Percentiles rank a stretch among this genome's conserved stretches.
Evolutionary conservation across 1,140 invertebrate species (phyloP).

Genomic region (Druon quercuslanigerum): DNA sequence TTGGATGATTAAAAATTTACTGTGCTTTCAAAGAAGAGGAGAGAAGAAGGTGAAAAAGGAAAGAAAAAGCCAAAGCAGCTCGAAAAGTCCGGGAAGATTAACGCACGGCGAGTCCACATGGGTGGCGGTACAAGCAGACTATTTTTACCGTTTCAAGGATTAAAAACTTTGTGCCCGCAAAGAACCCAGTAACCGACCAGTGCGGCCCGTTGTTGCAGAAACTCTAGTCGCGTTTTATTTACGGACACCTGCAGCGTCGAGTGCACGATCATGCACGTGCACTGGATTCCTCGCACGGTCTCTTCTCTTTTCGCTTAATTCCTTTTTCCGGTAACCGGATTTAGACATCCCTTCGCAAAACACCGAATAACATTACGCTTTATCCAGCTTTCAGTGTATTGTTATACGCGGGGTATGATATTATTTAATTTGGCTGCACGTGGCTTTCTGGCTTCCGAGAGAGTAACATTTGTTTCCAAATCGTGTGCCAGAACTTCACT

Average conservation of each 20-base stretch:
- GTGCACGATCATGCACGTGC: constrained; percentile 28
- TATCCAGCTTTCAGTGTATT: not conserved
- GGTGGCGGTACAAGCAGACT: constrained; percentile 17
- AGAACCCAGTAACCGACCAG: constrained; percentile 26
- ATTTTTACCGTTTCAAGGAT: constrained; percentile 30
- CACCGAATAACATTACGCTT: constrained; percentile 30
- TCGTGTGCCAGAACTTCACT: not conserved
- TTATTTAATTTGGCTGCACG: constrained; percentile 28
- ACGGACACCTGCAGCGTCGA: constrained; percentile 27
- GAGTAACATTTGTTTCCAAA: constrained; percentile 8
- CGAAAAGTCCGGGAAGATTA: constrained; percentile 40
- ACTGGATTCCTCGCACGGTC: not conserved
- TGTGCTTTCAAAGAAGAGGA: constrained; percentile 31
- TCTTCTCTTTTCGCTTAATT: constrained; percentile 23
- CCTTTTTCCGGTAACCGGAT: constrained; percentile 28
- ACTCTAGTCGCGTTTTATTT: constrained; percentile 23
- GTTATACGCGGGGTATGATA: constrained; percentile 12
- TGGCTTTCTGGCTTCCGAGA: not conserved
- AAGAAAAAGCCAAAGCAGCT: constrained; percentile 21
- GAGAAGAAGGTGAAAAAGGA: constrained; percentile 32
- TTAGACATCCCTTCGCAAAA: constrained; percentile 25
- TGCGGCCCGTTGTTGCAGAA: constrained; percentile 22
- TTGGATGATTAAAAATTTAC: constrained; percentile 45
- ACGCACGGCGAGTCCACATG: constrained; percentile 17
- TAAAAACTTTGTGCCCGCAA: constrained; percentile 31